Base-by-base conservation (phyloP, 2,888 invertebrate species). In the Petrophora chlorosata region DNA sequence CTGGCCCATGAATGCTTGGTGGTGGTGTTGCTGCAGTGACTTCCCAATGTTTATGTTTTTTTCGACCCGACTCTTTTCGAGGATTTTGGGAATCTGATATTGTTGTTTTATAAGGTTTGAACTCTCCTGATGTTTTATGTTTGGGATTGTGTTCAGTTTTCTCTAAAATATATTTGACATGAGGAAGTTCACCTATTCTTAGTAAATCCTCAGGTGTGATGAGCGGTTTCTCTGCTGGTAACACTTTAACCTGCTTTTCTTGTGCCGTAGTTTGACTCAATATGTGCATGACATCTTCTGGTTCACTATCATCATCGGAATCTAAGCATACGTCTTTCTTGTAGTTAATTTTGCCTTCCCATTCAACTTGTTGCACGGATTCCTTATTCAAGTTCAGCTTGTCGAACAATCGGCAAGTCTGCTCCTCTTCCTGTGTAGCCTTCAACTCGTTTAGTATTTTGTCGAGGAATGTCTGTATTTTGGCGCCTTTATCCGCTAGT, bases 11-110 rank as follows among this genome's bases (percentile, higher is more conserved):
- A 26, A 92, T 65, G 26, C 85, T 91, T 0, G 88, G 85, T 0
- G 93, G 93, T 25, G 93, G 93, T 4, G 93, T 93, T 3, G 93
- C 93, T 8, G 93, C 92, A 0, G 93, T 93, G 3, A 92, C 84
- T 75, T 93, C 93, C 92, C 93, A 93, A 61, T 91, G 61, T 67
- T 90, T 90, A 56, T 86, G 77, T 59, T 86, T 91, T 46, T 89
- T 90, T 36, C 91, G 78, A 0, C 67, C 47, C 36, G 85, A 83
- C 64, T 92, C 92, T 61, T 92, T 92, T 40, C 76, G 76, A 12
- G 92, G 92, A 63, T 91, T 84, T 51, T 92, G 92, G 2, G 91
- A 90, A 72, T 91, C 83, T 1, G 86, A 82, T 51, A 67, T 85
- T 4, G 92, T 92, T 10, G 93, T 92, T 76, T 89, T 91, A 54